Evolutionary conservation across 2,113 vertebrate genomes (phyloP).

Genomic region (Grallaria varia): DNA sequence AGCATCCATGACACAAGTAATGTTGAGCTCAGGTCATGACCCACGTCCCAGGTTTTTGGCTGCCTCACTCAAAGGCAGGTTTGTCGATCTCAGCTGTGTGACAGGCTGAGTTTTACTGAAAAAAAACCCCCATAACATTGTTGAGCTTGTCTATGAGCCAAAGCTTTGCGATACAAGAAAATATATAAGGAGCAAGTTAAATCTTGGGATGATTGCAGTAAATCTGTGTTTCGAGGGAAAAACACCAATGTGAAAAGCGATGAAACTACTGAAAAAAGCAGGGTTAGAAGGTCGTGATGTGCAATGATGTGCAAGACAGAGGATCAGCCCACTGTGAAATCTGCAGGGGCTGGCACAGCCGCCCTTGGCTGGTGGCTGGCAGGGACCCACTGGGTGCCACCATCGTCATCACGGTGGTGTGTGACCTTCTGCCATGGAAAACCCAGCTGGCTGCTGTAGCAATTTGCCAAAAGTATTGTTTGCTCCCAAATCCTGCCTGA

Average conservation of each 20-base stretch:
- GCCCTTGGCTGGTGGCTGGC: background rate
- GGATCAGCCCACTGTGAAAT: background rate
- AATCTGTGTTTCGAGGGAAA: background rate
- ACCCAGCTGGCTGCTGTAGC: background rate
- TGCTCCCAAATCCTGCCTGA: background rate
- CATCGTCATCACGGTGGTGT: fast-evolving
- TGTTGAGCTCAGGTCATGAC: background rate
- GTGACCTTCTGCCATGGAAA: background rate
- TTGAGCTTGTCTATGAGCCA: background rate
- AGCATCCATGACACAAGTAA: background rate
- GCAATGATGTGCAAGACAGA: background rate
- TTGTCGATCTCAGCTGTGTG: background rate
- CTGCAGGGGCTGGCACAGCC: background rate
- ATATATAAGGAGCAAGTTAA: background rate
- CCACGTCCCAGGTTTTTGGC: background rate
- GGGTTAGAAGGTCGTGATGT: background rate
- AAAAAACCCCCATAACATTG: background rate
- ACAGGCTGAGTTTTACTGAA: background rate
- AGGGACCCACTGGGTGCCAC: background rate
- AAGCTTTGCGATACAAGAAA: background rate
- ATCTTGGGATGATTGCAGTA: background rate
- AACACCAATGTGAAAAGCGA: background rate
- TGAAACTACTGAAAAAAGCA: background rate
- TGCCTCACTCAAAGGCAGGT: background rate
- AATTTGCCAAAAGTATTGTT: background rate